A percentile compares a stretch with the other conserved stretches of the same genome.
These are phyloP conservation scores for Aptenodytes patagonicus DNA, from an alignment of 2,113 vertebrate species.

Conservation along the genomic window DNA sequence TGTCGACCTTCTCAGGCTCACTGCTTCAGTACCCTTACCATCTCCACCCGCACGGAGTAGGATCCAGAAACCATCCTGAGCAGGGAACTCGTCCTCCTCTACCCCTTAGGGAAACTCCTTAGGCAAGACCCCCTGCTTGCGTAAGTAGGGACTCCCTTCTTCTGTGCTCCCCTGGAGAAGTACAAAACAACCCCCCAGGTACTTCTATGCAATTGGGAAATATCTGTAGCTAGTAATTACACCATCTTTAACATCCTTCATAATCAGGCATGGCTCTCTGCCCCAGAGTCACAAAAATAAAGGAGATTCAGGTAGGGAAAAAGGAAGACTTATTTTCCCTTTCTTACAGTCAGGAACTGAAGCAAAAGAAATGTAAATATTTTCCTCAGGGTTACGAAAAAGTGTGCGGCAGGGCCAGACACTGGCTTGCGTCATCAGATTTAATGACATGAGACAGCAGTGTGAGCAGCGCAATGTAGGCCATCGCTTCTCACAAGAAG, in stretches of 20 bases:
- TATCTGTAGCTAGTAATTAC: background rate
- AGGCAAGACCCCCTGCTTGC: background rate
- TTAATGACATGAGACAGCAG: background rate
- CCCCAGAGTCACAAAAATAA: background rate
- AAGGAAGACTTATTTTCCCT: background rate
- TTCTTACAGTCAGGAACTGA: background rate
- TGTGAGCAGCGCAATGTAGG: background rate
- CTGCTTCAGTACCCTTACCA: background rate
- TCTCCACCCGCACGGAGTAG: rapidly evolving
- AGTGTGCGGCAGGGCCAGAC: background rate
- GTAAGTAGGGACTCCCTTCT: background rate
- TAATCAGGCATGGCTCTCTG: background rate
- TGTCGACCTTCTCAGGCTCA: background rate
- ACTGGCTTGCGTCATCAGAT: background rate
- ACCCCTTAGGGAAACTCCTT: background rate
- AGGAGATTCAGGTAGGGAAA: background rate
- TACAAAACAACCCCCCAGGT: background rate
- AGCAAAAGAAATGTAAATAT: background rate
- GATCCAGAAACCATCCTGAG: background rate
- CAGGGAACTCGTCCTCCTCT: background rate
- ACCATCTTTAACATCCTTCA: background rate
- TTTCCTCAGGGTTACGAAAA: background rate
- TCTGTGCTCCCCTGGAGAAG: background rate
- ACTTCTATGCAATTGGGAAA: background rate
- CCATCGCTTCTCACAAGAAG: background rate